These are phyloP conservation scores for Passerculus sandwichensis DNA, from an alignment of 2,797 vertebrate species.

Conservation along the genomic window DNA sequence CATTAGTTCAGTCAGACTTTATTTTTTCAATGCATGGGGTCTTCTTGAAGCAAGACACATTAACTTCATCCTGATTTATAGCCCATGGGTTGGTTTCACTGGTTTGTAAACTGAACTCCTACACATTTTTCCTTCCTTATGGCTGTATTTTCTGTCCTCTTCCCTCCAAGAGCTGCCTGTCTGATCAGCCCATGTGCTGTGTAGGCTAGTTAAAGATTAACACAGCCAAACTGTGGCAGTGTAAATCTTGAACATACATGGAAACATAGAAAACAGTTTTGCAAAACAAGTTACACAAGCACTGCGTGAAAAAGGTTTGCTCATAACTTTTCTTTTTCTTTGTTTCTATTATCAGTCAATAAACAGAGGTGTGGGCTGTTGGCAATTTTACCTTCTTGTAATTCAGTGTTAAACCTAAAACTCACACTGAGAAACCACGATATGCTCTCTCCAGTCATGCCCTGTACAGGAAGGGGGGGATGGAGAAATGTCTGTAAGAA, in stretches of 20 bases:
- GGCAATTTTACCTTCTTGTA: not conserved
- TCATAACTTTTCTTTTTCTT: not conserved
- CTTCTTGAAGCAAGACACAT: conserved; percentile 24
- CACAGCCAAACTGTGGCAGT: not conserved
- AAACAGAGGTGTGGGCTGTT: not conserved
- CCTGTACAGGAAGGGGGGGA: not conserved
- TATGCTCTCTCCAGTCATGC: not conserved
- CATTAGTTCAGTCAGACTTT: conserved; percentile 44
- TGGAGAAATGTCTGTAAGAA: not conserved
- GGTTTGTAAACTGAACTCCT: conserved; percentile 61
- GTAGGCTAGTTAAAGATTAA: conserved; percentile 50
- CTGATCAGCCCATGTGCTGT: conserved; percentile 42
- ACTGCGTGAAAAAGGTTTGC: not conserved
- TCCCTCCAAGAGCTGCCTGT: not conserved
- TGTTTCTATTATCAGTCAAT: not conserved
- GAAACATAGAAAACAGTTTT: conserved; percentile 1
- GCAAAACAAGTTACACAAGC: conserved; percentile 15
- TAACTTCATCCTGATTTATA: conserved; percentile 54
- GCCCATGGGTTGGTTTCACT: conserved; percentile 34
- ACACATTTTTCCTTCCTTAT: conserved; percentile 52
- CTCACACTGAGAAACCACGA: not conserved
- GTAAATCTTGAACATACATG: not conserved
- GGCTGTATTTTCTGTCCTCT: conserved; percentile 42
- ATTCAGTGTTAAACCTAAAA: not conserved
- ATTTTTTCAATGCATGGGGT: conserved; percentile 23